Base-by-base conservation (phyloP, 2,888 invertebrate genomes). In the Lycophotia porphyrea region DNA sequence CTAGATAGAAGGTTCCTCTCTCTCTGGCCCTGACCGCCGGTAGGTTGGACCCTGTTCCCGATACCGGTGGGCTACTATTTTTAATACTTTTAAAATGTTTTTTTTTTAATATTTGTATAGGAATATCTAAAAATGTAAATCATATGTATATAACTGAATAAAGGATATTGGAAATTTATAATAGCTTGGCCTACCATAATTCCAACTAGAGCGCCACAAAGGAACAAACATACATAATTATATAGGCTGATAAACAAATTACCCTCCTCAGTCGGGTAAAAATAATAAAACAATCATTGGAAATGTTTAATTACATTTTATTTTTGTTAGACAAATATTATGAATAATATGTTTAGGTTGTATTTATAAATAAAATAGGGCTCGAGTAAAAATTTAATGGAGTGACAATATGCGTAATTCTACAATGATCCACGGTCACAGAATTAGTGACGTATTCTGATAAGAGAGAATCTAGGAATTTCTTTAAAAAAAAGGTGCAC, bases 301-400 rank as follows among this genome's bases (percentile, higher is more conserved):
- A 42, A 55, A 68, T 71, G 67, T 71, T 81, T 80, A 69, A 78
- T 52, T 82, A 74, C 31, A 55, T 70, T 82, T 84, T 88, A 88
- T 70, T 78, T 74, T 78, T 74, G 78, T 85, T 68, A 82, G 67
- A 47, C 72, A 84, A 85, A 85, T 86, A 80, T 84, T 77, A 86
- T 73, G 73, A 84, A 84, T 72, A 78, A 77, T 78, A 81, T 76
- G 78, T 84, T 79, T 81, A 81, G 42, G 83, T 68, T 79, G 64
- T n/a, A 73, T 27, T 55, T 58, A 70, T 66, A 79, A 69, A 58
- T 64, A 79, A 69, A 52, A 76, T 77, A 76, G 52, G 42, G 15
- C 39, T 68, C 24, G 13, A 63, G 34, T 70, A 49, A 64, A 49
- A 47, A n/a, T n/a, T n/a, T n/a, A n/a, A 80, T 42, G 39, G 47